These are phyloP conservation scores for Acromyrmex echinatior DNA, from an alignment of 1,140 invertebrate genomes.

Conservation along the genomic window DNA sequence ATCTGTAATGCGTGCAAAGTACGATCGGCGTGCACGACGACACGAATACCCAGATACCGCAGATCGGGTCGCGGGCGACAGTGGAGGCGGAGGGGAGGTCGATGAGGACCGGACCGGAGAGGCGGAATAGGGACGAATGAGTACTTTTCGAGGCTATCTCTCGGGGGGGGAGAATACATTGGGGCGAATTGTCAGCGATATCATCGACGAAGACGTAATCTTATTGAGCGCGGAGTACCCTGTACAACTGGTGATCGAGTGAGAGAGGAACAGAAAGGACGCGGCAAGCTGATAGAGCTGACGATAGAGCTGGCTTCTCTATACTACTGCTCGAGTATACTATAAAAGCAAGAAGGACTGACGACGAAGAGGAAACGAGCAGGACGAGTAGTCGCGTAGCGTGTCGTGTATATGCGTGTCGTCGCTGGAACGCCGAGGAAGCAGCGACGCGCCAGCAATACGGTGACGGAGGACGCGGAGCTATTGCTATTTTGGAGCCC, in stretches of 20 bases:
- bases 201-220: constrained; percentile 55
- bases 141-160: constrained; percentile 63
- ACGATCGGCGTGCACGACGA: constrained; percentile 55
- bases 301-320: background rate
- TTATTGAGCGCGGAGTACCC: constrained; percentile 59
- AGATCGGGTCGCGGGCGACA: constrained; percentile 25
- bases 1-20: constrained; percentile 64
- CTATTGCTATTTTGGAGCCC: constrained; percentile 78
- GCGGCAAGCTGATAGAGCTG: background rate
- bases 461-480: constrained; percentile 61
- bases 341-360: constrained; percentile 12
- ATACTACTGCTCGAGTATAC: background rate
- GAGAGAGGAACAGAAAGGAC: constrained; percentile 41
- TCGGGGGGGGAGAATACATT: constrained; percentile 38
- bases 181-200: constrained; percentile 41
- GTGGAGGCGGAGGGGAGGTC: constrained; percentile 16
- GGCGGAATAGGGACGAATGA: constrained; percentile 41
- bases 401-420: constrained; percentile 15
- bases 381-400: background rate
- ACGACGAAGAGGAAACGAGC: constrained; percentile 26
- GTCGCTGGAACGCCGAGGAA: constrained; percentile 36
- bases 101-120: background rate
- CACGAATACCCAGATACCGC: constrained; percentile 60
- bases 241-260: constrained; percentile 66
- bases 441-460: background rate